Percentiles rank a stretch among this genome's conserved stretches.
phyloP scores from a whole-genome alignment of 2,888 invertebrate species.

The Drosophila vallismaia region DNA sequence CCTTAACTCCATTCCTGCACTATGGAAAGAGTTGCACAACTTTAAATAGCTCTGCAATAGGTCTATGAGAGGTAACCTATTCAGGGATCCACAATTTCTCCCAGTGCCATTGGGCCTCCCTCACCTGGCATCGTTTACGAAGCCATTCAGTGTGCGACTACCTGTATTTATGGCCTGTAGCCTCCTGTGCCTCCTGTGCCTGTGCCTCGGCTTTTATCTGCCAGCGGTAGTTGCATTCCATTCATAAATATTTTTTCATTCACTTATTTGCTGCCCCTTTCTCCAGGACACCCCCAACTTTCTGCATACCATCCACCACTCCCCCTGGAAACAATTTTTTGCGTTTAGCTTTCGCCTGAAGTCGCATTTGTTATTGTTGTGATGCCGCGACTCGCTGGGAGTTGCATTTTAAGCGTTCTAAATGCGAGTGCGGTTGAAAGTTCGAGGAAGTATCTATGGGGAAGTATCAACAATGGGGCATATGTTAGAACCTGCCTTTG shows the following conservation, averaged over 20 bases:
- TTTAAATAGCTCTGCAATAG: background rate
- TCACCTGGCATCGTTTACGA: conserved; percentile 69
- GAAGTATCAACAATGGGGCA: conserved; percentile 64
- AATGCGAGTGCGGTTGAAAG: conserved; percentile 28
- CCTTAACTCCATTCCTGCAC: conserved; percentile 6
- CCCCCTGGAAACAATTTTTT: conserved; percentile 27
- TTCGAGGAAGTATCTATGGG: conserved; percentile 50
- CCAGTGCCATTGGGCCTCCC: conserved; percentile 22
- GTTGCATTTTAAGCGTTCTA: conserved; percentile 64
- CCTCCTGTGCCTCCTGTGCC: conserved; percentile 20
- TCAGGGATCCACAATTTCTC: conserved; percentile 3
- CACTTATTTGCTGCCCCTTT: conserved; percentile 53
- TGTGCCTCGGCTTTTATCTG: conserved; percentile 70
- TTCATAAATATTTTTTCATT: conserved; percentile 77
- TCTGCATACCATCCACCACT: conserved; percentile 7
- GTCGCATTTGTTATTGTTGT: conserved; percentile 69
- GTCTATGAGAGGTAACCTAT: background rate
- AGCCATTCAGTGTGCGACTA: conserved; percentile 66
- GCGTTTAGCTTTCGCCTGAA: conserved; percentile 53
- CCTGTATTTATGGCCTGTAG: conserved; percentile 72
- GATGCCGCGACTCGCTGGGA: conserved; percentile 40
- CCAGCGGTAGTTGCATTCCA: conserved; percentile 74
- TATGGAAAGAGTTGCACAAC: background rate
- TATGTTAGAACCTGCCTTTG: conserved; percentile 70
- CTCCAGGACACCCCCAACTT: no score